These are phyloP conservation scores for Aphidoletes aphidimyza DNA, from an alignment of 2,888 invertebrate genomes.

Conservation along the genomic window DNA sequence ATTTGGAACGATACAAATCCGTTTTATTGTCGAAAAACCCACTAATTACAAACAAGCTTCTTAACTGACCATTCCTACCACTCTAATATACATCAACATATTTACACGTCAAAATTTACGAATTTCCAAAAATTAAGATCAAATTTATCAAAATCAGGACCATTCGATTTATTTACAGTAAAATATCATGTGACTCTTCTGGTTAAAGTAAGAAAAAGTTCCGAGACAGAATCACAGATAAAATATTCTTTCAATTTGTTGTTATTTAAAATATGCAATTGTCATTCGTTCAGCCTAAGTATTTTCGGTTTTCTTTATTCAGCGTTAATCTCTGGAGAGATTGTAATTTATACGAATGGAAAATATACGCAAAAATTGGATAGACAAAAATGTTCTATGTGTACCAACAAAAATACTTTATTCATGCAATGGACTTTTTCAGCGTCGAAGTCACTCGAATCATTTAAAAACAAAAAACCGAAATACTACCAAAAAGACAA, in stretches of 20 bases:
- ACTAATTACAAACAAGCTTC: too few relatives aligned
- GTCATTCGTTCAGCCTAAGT: neutral
- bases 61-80: too few relatives aligned
- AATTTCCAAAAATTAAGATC: neutral
- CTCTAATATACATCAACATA: too few relatives aligned
- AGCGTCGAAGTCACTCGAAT: slow-evolving; percentile 13
- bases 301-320: neutral
- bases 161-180: neutral
- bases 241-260: neutral
- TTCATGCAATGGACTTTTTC: neutral
- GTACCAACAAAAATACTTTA: neutral
- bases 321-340: neutral
- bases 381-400: neutral
- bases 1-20: too few relatives aligned
- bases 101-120: too few relatives aligned
- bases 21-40: too few relatives aligned
- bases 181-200: neutral
- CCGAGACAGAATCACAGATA: neutral
- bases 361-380: too few relatives aligned
- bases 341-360: too few relatives aligned
- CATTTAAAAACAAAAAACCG: neutral
- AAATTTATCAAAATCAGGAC: neutral
- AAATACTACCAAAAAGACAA: slow-evolving; percentile 22
- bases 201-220: neutral
- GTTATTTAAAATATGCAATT: neutral